Evolutionary conservation across 2,888 invertebrate genomes (phyloP), one percentile per base, ranked within the genome.

Genomic region (Drosophila testacea): DNA sequence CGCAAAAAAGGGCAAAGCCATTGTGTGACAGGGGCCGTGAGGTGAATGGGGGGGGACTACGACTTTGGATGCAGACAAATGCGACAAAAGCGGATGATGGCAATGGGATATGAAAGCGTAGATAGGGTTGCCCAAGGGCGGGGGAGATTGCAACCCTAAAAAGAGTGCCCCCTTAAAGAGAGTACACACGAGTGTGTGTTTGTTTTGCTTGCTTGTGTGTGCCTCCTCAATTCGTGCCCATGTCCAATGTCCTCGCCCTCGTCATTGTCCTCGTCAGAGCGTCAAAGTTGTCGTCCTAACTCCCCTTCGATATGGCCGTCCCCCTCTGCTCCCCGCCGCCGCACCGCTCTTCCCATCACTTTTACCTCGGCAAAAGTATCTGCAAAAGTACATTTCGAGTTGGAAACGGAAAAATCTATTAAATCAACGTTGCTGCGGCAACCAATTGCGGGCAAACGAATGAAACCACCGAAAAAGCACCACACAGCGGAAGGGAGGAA

Each of bases 341-440:
- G 4, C 16, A 13, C 13, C 11, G 6, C 7, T 10, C 27, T 10
- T 22, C 4, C 38, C 4, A n/a, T 32, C 32, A 9, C 11, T 30
- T 46, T 30, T 61, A 52, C 52, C 38, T 47, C 32, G 60, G 62
- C 69, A 56, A 63, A 64, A 42, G 79, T 89, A 89, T 87, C 86
- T 89, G 90, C 87, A 86, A 89, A 85, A 81, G 55, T 69, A 89
- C 88, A 75, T 83, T 89, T 76, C 80, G 63, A 85, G 83, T 73
- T 72, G 74, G 73, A 83, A 89, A 88, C 90, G 92, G 91, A 91
- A 91, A 92, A 90, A 91, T 92, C 92, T 91, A 92, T 92, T 92
- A 91, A 92, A 91, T 91, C 92, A 92, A 90, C 92, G 92, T 91
- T 92, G 89, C 92, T 89, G 86, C 88, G 91, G 90, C 88, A 90